These are phyloP conservation scores for Listrodromus nycthemerus DNA, from an alignment of 2,888 invertebrate genomes.

Conservation along the genomic window DNA sequence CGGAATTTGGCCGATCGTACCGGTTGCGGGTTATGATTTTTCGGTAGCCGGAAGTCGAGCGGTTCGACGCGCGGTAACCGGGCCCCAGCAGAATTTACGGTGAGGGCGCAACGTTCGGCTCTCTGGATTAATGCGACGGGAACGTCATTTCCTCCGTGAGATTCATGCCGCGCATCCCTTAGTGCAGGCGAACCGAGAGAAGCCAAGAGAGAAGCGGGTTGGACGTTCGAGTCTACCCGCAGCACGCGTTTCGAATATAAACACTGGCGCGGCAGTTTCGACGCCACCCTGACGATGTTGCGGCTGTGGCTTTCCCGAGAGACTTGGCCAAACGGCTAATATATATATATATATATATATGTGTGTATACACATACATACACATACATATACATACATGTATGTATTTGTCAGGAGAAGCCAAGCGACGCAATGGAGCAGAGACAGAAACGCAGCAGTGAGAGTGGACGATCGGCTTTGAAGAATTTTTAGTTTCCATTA, in stretches of 20 bases:
- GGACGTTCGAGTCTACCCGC: slow-evolving; percentile 30
- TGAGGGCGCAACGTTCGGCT: slow-evolving; percentile 37
- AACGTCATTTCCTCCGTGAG: slow-evolving; percentile 73
- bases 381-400: too few relatives aligned
- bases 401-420: too few relatives aligned
- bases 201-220: too few relatives aligned
- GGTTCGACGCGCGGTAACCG: slow-evolving; percentile 46
- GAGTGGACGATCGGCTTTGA: slow-evolving; percentile 33
- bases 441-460: slow-evolving; percentile 29
- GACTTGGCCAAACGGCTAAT: slow-evolving; percentile 41
- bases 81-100: slow-evolving; percentile 53
- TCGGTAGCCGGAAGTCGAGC: slow-evolving; percentile 58
- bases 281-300: slow-evolving; percentile 33
- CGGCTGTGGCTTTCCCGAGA: slow-evolving; percentile 54
- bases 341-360: slow-evolving; percentile 20
- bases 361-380: too few relatives aligned
- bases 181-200: background rate
- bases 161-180: slow-evolving; percentile 75
- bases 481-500: slow-evolving; percentile 48
- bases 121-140: slow-evolving; percentile 53
- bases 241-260: slow-evolving; percentile 63
- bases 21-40: slow-evolving; percentile 15
- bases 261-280: slow-evolving; percentile 57
- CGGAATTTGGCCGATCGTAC: slow-evolving; percentile 4
- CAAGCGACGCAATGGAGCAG: slow-evolving; percentile 32